Evolutionary conservation across 2,113 vertebrate species (phyloP), one percentile per base, ranked within the genome.

Genomic region (Craseonycteris thonglongyai): DNA sequence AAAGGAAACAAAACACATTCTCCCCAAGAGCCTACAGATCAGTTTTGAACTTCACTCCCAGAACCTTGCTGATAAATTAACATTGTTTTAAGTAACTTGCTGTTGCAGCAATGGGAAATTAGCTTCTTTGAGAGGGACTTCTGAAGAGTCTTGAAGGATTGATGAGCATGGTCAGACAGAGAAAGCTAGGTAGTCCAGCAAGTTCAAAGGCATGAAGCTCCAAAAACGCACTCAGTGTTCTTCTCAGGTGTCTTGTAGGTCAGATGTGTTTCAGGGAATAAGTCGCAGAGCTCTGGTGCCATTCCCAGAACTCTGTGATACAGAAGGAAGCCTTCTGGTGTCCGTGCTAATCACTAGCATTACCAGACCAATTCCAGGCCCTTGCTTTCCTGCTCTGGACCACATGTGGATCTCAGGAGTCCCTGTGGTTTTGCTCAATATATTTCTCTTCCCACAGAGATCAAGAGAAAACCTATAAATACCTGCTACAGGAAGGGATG

Each of bases 381-480:
- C 45, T 42, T 58, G 12, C 45, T 95, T 51, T 87, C 63, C 40
- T 83, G 38, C 72, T 85, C n/a, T 78, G 76, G 71, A 81, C 59
- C 75, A 76, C 84, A 88, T 0, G 0, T 45, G 54, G 47, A 54
- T 26, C 33, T 82, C 78, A 58, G 59, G 54, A 86, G n/a, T 82
- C 58, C 94, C 74, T 51, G 45, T 54, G 47, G 47, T 74, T 35
- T 74, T 40, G 16, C 0, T 68, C 22, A 26, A 33, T 78, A 47
- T 45, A 79, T 85, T 94, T 92, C 38, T 84, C 47, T 71, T 83
- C 38, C 88, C 85, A 78, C 66, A 95, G 88, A 96, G 85, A 95
- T 92, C 51, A 96, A 96, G 88, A 88, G 80, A 76, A 94, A 88
- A 6, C 11, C 40, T 26, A 30, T 91, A 93, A 58, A 90, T 91